These are phyloP conservation scores for Epinephelus awoara DNA, from an alignment of 2,797 vertebrate genomes.

Conservation along the genomic window DNA sequence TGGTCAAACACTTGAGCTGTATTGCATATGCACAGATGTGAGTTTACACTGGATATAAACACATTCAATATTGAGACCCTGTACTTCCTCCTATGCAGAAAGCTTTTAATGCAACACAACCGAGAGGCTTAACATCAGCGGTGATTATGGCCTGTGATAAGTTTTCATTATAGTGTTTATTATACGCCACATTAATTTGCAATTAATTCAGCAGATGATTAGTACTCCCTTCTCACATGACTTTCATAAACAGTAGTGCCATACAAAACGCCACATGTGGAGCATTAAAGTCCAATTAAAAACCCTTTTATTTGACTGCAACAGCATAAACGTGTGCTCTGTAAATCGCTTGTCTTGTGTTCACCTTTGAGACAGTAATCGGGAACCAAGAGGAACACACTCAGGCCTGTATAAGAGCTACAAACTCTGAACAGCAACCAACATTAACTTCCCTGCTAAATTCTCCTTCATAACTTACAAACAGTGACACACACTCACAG, in stretches of 20 bases:
- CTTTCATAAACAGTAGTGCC: slow-evolving; percentile 13
- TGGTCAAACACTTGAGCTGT: slow-evolving; percentile 38
- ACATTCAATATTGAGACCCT: slow-evolving; percentile 19
- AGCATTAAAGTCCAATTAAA: slow-evolving; percentile 1
- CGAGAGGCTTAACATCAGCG: slow-evolving; percentile 12
- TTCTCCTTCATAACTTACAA: background rate
- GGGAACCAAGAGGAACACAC: background rate
- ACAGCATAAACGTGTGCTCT: background rate
- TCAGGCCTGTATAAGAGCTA: background rate
- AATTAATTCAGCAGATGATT: slow-evolving; percentile 47
- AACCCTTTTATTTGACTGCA: background rate
- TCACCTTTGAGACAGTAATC: background rate
- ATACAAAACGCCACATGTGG: slow-evolving; percentile 5
- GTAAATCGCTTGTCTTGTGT: background rate
- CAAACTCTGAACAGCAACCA: background rate
- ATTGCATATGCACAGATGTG: slow-evolving; percentile 28
- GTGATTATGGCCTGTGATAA: slow-evolving; percentile 35
- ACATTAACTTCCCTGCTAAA: too few species aligned
- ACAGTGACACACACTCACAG: background rate
- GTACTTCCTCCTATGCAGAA: slow-evolving; percentile 17
- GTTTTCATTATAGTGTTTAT: slow-evolving; percentile 44
- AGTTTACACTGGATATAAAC: slow-evolving; percentile 32
- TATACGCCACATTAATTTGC: slow-evolving; percentile 41
- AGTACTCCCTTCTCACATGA: slow-evolving; percentile 15
- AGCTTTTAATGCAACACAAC: slow-evolving; percentile 14